Base-by-base conservation (phyloP, 37 sponge, comb jelly and placozoan genomes). In the Tethya wilhelma region DNA sequence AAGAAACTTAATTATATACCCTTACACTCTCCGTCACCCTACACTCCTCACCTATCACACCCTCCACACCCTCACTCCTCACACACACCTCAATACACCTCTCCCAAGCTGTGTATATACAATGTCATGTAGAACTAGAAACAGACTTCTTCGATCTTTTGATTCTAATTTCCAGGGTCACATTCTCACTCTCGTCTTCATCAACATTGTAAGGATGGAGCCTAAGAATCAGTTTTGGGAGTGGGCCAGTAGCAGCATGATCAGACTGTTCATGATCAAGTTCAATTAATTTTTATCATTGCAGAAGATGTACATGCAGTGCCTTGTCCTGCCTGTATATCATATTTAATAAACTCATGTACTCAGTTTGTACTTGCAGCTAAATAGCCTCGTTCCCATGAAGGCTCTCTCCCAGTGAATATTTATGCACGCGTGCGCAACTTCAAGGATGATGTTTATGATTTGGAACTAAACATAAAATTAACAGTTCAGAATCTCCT, bases 161-260 rank as follows among this genome's bases (percentile, higher is more conserved):
- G 17, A 66, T 66, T 2, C 37, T 6, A 32, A 66, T 39, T 33
- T 66, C 67, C 4, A 30, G 38, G 3, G 67, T 66, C 8, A 66
- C 67, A 34, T 34, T 34, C 38, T 66, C 37, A 31, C 37, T 66
- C 2, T 28, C 28, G 19, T 66, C 67, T 66, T 66, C 67, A 7
- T 66, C 67, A 66, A 29, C 5, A 2, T 39, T 39, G 19, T 66
- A 66, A 5, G 67, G 67, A 66, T 66, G 67, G 38, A 66, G 38
- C 32, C 28, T 38, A 33, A 66, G 34, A 29, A 34, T 33, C 19
- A 33, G 9, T 66, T 66, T 66, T 7, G 67, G 67, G 37, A 38
- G 4, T 7, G 34, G 37, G 37, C 38, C 37, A n/a, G n/a, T n/a
- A n/a, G n/a, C n/a, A n/a, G n/a, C n/a, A n/a, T n/a, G n/a, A n/a